Evolutionary conservation across 2,888 invertebrate genomes (phyloP).

Genomic region (Melanotus villosus): DNA sequence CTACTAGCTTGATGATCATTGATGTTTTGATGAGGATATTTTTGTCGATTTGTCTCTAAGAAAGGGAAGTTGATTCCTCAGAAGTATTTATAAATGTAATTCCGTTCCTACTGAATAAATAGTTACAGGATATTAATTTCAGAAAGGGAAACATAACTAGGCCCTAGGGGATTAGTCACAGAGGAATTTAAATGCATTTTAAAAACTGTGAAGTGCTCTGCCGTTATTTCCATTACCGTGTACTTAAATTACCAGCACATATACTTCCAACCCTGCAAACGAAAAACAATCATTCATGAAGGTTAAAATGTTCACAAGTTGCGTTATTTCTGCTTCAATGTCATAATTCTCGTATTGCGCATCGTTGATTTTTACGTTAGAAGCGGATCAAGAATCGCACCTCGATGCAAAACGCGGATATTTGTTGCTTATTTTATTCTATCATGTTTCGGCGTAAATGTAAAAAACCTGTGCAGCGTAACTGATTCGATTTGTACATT

Average conservation of each 20-base stretch:
- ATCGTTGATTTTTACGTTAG: constrained; percentile 40
- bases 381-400: constrained; percentile 30
- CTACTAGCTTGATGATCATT: too few relatives aligned
- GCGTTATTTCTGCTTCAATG: constrained; percentile 41
- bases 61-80: too few relatives aligned
- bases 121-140: too few relatives aligned
- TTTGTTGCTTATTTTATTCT: constrained; percentile 29
- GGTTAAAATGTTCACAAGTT: constrained; percentile 39
- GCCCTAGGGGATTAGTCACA: constrained; percentile 18
- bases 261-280: constrained; percentile 36
- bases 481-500: constrained; percentile 1
- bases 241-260: constrained; percentile 28
- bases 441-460: constrained; percentile 27
- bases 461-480: constrained; percentile 26
- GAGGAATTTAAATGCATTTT: constrained; percentile 19
- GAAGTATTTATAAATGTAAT: too few relatives aligned
- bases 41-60: too few relatives aligned
- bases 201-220: constrained; percentile 30
- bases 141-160: too few relatives aligned
- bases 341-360: constrained; percentile 48
- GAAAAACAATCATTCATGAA: constrained; percentile 42
- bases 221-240: constrained; percentile 27
- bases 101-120: too few relatives aligned
- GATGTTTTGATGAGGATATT: too few relatives aligned
- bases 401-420: constrained; percentile 12